Percentiles rank a stretch among this genome's conserved stretches.
These are phyloP conservation scores for Drosophila kokeensis DNA, from an alignment of 2,888 invertebrate genomes.

Conservation along the genomic window DNA sequence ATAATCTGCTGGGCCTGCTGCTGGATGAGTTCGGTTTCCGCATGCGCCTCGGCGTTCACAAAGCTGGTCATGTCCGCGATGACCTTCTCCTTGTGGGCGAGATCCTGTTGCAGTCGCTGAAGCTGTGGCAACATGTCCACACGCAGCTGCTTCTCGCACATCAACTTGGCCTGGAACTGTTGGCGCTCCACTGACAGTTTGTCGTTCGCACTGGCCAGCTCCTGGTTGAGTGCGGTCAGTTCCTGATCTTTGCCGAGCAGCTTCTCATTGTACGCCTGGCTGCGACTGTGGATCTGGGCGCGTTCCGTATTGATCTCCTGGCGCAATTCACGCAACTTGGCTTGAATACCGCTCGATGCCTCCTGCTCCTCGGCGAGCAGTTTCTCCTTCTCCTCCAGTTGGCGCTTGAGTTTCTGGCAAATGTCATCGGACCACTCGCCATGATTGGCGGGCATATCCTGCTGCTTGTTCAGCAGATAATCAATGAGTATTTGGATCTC, in stretches of 20 bases:
- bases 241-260: conserved; percentile 82
- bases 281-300: conserved; percentile 80
- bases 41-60: conserved; percentile 81
- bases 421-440: conserved; percentile 96
- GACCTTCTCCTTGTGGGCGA: conserved; percentile 81
- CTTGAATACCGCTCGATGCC: conserved; percentile 90
- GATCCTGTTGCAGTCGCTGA: conserved; percentile 82
- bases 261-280: conserved; percentile 82
- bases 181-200: conserved; percentile 83
- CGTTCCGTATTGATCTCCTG: conserved; percentile 84
- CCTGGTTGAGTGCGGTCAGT: conserved; percentile 78
- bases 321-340: conserved; percentile 92
- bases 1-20: conserved; percentile 80
- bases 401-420: conserved; percentile 93
- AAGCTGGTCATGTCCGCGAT: conserved; percentile 81
- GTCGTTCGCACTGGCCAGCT: conserved; percentile 82
- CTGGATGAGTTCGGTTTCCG: conserved; percentile 82
- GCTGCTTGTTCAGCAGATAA: conserved; percentile 94
- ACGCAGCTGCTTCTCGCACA: conserved; percentile 83
- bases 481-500: conserved; percentile 96
- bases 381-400: conserved; percentile 94
- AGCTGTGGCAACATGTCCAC: conserved; percentile 81
- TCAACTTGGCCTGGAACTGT: conserved; percentile 83
- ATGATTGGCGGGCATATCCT: conserved; percentile 90
- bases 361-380: conserved; percentile 90